Evolutionary conservation across 2,888 invertebrate species (phyloP), one percentile per base, ranked within the genome.

Genomic region (Calephelis perditalis): DNA sequence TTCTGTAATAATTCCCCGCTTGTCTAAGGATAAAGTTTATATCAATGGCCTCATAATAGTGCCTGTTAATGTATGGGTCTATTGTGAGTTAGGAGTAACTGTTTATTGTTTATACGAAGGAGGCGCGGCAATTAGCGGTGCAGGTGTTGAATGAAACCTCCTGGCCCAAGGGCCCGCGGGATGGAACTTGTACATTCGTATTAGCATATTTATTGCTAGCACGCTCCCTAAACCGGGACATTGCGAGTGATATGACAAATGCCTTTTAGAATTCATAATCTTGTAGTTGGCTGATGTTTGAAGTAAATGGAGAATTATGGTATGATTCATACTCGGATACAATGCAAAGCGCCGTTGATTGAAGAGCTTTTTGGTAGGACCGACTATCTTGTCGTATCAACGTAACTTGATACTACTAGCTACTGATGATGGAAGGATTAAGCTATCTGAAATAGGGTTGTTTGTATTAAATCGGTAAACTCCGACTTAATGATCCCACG

Each of bases 111-210:
- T 70, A 71, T 69, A 70, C 64, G 67, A 70, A 76, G 78, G 81
- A 84, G 81, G 80, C 74, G 78, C 80, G 81, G 86, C 82, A 87
- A 89, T 87, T 86, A 87, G 82, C 81, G 78, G 81, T 81, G 74
- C 84, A 84, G 83, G 83, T 86, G 87, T 83, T 82, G 84, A 86
- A 82, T 81, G 78, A 82, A 82, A 83, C 80, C 84, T 81, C 72
- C 75, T 82, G 84, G 82, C 86, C 84, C 79, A 74, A 67, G 70
- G 70, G 71, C 66, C 68, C 70, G 66, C 68, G 62, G 65, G 56
- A 60, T 60, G 60, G 26, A 47, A 69, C 70, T 71, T 71, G 71
- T 72, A 73, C 73, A 74, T 77, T 71, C 71, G 70, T 75, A 81
- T 82, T 81, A 80, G 75, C 77, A 79, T 82, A 78, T 79, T 82